phyloP scores from a whole-genome alignment of 2,113 vertebrate genomes.

The Tringa solitaria region DNA sequence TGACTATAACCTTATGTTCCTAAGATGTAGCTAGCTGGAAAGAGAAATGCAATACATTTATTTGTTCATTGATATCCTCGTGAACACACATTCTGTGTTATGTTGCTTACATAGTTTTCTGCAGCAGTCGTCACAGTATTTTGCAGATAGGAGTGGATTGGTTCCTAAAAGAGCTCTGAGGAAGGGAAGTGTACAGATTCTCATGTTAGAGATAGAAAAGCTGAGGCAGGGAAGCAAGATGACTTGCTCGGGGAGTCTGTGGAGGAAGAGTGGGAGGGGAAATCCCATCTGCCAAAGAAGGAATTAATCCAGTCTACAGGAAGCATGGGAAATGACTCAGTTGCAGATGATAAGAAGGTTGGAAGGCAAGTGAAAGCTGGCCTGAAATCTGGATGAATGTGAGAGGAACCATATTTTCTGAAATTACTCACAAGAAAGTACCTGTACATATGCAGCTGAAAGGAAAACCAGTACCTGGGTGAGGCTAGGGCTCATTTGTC shows the following conservation, averaged over 20 bases:
- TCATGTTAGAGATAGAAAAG: not conserved
- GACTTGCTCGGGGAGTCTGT: not conserved
- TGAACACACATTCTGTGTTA: not conserved
- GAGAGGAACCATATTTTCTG: not conserved
- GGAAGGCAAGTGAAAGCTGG: slow-evolving; percentile 18
- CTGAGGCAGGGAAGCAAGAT: not conserved
- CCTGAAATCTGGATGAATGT: not conserved
- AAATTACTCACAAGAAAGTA: not conserved
- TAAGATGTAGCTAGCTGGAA: not conserved
- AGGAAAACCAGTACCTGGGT: not conserved
- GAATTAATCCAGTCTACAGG: slow-evolving; percentile 16
- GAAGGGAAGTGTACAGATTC: not conserved
- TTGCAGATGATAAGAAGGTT: slow-evolving; percentile 2
- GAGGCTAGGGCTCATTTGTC: not conserved
- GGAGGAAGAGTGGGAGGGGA: slow-evolving; percentile 33
- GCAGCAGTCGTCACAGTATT: not conserved
- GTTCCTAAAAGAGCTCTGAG: not conserved
- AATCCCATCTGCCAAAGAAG: slow-evolving; percentile 36
- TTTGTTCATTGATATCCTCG: not conserved
- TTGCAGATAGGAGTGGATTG: not conserved
- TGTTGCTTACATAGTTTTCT: not conserved
- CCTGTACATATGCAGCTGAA: not conserved
- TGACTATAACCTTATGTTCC: not conserved
- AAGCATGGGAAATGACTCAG: slow-evolving; percentile 17
- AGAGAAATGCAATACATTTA: not conserved